phyloP scores from a whole-genome alignment of 2,888 invertebrate genomes.

The Temnothorax ravouxi region DNA sequence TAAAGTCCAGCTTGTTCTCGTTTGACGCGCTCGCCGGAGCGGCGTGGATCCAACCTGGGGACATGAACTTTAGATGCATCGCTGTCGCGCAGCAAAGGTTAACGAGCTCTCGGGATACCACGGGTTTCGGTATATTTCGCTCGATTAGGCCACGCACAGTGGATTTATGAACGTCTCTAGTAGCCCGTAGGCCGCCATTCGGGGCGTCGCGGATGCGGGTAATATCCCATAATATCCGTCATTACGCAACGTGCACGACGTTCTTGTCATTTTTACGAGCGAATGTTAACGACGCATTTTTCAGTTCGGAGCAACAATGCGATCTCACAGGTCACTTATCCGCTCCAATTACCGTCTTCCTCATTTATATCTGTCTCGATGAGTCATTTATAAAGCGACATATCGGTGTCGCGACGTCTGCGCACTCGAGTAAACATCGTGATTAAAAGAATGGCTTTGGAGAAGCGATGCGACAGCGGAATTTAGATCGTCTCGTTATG shows the following conservation, averaged over 20 bases:
- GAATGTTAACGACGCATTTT: neutral
- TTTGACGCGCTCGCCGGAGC: conserved; percentile 39
- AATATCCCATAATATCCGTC: conserved; percentile 51
- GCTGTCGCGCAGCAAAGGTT: conserved; percentile 62
- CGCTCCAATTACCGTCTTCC: neutral
- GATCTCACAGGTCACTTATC: neutral
- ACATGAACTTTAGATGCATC: conserved; percentile 55
- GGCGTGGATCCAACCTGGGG: conserved; percentile 46
- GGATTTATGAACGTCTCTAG: conserved; percentile 51
- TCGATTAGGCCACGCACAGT: conserved; percentile 56
- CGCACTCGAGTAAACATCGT: neutral
- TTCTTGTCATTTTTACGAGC: conserved; percentile 55
- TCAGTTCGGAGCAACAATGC: neutral
- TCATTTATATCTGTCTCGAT: neutral
- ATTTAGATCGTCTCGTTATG: conserved; percentile 4
- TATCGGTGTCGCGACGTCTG: neutral
- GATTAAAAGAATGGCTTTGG: neutral
- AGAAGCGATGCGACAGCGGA: neutral
- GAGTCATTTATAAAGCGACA: neutral
- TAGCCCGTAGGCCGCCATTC: conserved; percentile 9
- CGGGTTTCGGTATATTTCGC: conserved; percentile 22
- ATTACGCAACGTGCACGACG: conserved; percentile 52
- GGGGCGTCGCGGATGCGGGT: conserved; percentile 41
- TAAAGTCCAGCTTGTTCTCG: conserved; percentile 62
- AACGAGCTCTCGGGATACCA: conserved; percentile 36